Base-by-base conservation (phyloP, 2,797 vertebrate species). In the Centropyge bicolor region DNA sequence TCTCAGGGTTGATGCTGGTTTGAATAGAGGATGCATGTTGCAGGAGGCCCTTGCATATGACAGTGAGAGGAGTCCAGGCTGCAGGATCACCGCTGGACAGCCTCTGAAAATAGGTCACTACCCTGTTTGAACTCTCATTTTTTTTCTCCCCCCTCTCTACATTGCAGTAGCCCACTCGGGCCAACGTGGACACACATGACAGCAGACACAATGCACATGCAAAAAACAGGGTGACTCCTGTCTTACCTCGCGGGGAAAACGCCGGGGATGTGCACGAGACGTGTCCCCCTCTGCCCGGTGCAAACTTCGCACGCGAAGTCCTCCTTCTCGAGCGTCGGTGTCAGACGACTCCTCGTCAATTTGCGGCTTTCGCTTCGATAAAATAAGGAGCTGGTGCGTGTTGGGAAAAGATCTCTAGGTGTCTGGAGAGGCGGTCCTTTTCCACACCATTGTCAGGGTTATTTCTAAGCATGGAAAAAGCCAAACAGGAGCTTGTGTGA, bases 301-400 rank as follows among this genome's bases (percentile, higher is more conserved):
- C 80, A 89, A 95, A 95, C 94, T 95, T 95, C 91, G 82, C 89
- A 80, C 81, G 80, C 84, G 78, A 79, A 90, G 83, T 93, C 83
- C 85, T 71, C 59, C 20, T 78, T 81, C 84, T 88, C 61, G 24
- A 77, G 81, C 64, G 82, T 82, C 76, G 83, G 56, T 78, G 81
- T 85, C 83, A 71, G 80, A 86, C 22, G 83, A 82, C 84, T 89
- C 82, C 80, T 83, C 61, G 88, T 92, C 82, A 84, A 67, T 74
- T 17, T 64, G 40, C 80, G 51, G 74, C 72, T 61, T 75, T 72
- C 63, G 82, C 59, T 70, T 70, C 59, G 76, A 54, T 82, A 65
- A 80, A 85, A 82, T 20, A 57, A 11, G 22, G 60, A 56, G 77
- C 75, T 88, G 91, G 80, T 82, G 74, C 80, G 86, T 87, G 80